Conservation (phyloP, 2,797 vertebrate genomes). For the Dendrocincla tyrannina region DNA sequence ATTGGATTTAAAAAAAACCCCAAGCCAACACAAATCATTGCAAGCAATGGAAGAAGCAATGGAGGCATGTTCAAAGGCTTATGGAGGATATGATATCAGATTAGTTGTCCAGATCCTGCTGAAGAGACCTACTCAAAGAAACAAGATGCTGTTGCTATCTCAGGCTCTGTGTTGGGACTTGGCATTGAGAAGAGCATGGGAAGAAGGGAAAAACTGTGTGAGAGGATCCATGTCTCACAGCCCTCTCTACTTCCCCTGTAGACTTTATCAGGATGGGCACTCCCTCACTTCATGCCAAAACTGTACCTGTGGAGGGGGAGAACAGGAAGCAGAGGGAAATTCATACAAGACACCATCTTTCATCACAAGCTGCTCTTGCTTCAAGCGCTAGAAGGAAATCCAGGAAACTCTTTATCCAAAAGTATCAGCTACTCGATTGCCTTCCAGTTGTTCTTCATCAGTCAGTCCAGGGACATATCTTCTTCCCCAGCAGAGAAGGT, state of each 20-base stretch:
- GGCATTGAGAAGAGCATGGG: background rate
- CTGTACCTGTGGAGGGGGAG: background rate
- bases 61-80: background rate
- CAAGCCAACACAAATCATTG: background rate
- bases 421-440: background rate
- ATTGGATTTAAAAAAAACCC: background rate
- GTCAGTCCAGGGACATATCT: fast-evolving
- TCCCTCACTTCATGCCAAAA: background rate
- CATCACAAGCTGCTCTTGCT: background rate
- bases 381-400: background rate
- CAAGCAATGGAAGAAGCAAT: background rate
- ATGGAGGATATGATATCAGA: background rate
- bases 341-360: background rate
- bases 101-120: background rate
- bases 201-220: background rate
- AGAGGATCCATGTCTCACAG: background rate
- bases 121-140: background rate
- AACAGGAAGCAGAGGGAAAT: background rate
- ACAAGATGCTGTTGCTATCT: background rate
- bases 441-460: background rate
- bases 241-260: background rate
- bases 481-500: background rate
- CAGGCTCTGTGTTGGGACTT: background rate
- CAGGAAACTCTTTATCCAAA: background rate
- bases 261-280: background rate